phyloP scores from a whole-genome alignment of 2,113 vertebrate species.

The human region DNA sequence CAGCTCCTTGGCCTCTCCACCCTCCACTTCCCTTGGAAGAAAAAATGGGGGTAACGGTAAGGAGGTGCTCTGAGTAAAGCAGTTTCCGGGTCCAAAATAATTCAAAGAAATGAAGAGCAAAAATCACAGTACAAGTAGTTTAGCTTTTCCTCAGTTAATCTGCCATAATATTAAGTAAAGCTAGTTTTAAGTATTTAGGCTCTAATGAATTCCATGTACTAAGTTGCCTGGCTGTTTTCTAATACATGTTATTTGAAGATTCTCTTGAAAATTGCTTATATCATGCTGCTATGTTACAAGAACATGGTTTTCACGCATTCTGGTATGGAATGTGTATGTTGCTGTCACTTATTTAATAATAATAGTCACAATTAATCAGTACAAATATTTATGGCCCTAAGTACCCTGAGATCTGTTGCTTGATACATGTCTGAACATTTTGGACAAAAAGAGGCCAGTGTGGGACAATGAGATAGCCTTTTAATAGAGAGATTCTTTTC shows the following conservation, averaged over 20 bases:
- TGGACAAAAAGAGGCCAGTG: accelerated
- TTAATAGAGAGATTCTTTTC: not conserved
- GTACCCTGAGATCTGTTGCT: not conserved
- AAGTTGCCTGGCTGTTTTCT: not conserved
- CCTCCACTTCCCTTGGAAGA: not conserved
- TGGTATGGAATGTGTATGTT: not conserved
- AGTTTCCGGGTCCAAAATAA: not conserved
- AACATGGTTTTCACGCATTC: accelerated
- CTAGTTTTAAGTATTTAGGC: not conserved
- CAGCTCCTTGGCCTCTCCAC: not conserved
- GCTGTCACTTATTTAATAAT: not conserved
- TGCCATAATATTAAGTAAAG: not conserved
- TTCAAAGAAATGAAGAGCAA: not conserved
- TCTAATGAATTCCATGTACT: not conserved
- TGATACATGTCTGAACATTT: not conserved
- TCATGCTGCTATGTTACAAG: not conserved
- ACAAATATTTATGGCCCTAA: not conserved
- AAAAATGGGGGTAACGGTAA: not conserved
- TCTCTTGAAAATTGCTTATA: not conserved
- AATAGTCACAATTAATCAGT: not conserved
- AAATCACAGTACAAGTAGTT: not conserved
- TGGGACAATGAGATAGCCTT: not conserved
- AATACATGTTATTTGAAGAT: not conserved
- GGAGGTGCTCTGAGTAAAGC: not conserved
- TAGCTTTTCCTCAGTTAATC: not conserved